These are phyloP conservation scores for Zalophus californianus DNA, from an alignment of 2,797 vertebrate species.

Conservation along the genomic window DNA sequence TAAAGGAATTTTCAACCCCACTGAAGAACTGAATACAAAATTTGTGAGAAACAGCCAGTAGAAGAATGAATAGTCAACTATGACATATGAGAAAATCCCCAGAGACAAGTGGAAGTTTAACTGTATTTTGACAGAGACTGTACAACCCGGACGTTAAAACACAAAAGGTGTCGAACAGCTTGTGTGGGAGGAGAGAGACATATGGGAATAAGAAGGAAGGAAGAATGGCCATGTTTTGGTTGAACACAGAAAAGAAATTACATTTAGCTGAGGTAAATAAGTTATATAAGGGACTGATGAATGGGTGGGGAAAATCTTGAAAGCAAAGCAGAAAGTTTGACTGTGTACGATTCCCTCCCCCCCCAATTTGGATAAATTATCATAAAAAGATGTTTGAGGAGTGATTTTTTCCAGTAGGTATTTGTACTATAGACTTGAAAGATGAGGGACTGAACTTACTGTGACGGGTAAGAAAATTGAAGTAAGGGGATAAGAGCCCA, in stretches of 20 bases:
- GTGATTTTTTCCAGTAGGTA: not conserved
- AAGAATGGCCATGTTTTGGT: not conserved
- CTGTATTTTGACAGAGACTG: not conserved
- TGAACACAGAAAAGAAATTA: not conserved
- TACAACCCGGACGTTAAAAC: not conserved
- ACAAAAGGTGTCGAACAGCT: not conserved
- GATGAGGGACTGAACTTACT: not conserved
- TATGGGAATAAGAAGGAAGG: not conserved
- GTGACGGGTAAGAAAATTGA: not conserved
- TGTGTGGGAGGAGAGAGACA: not conserved
- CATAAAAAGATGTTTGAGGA: constrained; percentile 22
- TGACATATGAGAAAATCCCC: not conserved
- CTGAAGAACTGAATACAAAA: not conserved
- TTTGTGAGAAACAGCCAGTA: not conserved
- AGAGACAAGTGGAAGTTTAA: not conserved
- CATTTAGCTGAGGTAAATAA: not conserved
- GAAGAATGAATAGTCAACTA: not conserved
- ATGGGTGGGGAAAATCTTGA: not conserved
- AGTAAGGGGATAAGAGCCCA: not conserved
- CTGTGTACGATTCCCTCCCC: not conserved
- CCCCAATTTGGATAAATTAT: not conserved
- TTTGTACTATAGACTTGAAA: not conserved
- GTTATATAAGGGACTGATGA: not conserved
- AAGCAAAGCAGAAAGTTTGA: not conserved
- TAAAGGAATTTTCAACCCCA: not conserved